Evolutionary conservation across 2,797 vertebrate genomes (phyloP).

Genomic region (Apogon talboti): DNA sequence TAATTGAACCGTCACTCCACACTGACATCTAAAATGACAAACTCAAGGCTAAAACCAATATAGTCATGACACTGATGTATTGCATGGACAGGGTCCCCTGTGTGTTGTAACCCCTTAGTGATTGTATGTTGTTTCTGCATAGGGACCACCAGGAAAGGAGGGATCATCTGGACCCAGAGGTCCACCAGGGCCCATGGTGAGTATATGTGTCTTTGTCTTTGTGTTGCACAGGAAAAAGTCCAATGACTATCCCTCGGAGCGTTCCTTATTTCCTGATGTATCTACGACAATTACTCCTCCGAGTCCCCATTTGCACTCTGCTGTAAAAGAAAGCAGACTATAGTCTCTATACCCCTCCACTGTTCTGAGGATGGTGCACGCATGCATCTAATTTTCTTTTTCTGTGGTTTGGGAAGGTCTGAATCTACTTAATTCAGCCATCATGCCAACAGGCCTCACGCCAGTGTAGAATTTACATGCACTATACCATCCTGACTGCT

Average conservation of each 20-base stretch:
- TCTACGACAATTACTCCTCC: constrained; percentile 59
- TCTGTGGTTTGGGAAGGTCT: constrained; percentile 64
- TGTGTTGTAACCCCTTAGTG: constrained; percentile 63
- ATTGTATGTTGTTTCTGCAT: constrained; percentile 71
- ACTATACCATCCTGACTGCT: constrained; percentile 57
- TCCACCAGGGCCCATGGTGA: constrained; percentile 92
- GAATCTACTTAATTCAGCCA: constrained; percentile 70
- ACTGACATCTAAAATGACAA: constrained; percentile 39
- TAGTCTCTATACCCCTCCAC: constrained; percentile 32
- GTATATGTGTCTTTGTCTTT: constrained; percentile 52
- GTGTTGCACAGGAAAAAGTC: constrained; percentile 35
- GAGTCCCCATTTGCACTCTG: constrained; percentile 58
- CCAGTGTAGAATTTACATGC: constrained; percentile 54
- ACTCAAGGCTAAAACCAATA: constrained; percentile 37
- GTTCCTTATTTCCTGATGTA: constrained; percentile 59
- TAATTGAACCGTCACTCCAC: constrained; percentile 16
- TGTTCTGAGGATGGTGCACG: constrained; percentile 48
- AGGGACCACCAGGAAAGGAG: constrained; percentile 98
- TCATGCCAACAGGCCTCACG: constrained; percentile 58
- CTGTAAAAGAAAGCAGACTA: constrained; percentile 60
- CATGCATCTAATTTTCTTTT: constrained; percentile 67
- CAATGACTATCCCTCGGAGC: constrained; percentile 49
- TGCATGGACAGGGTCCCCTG: constrained; percentile 50
- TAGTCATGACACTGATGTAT: constrained; percentile 66
- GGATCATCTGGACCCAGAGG: constrained; percentile 95